Conservation (phyloP, 2,888 invertebrate species). For the Creontiades dilutus region DNA sequence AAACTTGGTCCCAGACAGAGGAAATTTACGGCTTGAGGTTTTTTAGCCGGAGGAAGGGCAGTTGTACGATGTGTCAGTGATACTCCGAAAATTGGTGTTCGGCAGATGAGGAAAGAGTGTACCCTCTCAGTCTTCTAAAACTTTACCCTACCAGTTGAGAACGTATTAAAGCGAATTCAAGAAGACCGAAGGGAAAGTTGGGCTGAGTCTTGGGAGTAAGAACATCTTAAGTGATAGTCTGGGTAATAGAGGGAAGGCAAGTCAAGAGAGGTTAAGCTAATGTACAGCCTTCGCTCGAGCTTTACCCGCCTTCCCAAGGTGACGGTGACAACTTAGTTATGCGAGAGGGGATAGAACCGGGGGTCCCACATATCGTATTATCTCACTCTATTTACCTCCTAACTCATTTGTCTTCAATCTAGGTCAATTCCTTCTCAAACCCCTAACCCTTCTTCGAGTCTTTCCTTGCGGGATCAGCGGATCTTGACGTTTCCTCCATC, state of each 20-base stretch:
- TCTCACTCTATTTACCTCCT: conserved; percentile 64
- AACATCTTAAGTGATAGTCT: conserved; percentile 68
- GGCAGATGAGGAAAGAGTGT: too few species aligned
- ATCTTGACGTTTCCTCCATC: conserved; percentile 27
- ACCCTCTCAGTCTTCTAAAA: not conserved
- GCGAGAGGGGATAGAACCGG: not conserved
- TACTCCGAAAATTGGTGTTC: too few species aligned
- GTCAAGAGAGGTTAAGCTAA: conserved; percentile 57
- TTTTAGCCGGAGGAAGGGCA: too few species aligned
- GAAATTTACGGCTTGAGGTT: too few species aligned
- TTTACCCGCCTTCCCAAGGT: conserved; percentile 31
- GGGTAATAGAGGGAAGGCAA: conserved; percentile 63
- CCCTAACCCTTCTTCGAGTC: not conserved
- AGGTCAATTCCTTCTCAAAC: conserved; percentile 59
- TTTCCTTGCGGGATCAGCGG: conserved; percentile 35
- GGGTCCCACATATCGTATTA: conserved; percentile 69
- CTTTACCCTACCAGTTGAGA: conserved; percentile 25
- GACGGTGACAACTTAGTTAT: conserved; percentile 71
- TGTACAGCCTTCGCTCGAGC: conserved; percentile 44
- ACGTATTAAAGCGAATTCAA: conserved; percentile 58
- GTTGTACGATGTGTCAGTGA: too few species aligned
- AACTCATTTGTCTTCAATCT: conserved; percentile 71
- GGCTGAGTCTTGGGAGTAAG: conserved; percentile 53
- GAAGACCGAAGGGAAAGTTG: conserved; percentile 53
- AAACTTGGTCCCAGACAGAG: too few species aligned